phyloP scores from a whole-genome alignment of 2,888 invertebrate species.

The Colletes collaris region DNA sequence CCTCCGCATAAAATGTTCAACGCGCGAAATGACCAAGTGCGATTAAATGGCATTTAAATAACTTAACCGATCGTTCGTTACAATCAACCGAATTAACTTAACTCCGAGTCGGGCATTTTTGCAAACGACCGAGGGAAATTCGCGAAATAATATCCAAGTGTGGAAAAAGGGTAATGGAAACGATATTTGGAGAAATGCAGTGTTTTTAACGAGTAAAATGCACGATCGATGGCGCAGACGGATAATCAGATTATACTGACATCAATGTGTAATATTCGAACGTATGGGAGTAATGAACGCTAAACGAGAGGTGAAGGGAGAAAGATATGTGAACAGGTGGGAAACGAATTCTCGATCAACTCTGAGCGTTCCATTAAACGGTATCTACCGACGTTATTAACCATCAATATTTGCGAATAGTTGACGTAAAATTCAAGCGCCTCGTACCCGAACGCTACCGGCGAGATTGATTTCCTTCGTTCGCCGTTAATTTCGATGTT shows the following conservation, averaged over 20 bases:
- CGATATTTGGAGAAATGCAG: conserved; percentile 21
- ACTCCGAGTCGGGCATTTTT: no score
- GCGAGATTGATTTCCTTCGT: conserved; percentile 43
- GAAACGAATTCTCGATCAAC: conserved; percentile 58
- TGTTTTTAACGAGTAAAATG: conserved; percentile 53
- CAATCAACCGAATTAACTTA: no score
- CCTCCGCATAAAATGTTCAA: no score
- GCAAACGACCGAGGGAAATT: no score
- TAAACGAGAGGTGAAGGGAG: conserved; percentile 55
- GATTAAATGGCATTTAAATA: no score
- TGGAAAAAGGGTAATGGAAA: conserved; percentile 11
- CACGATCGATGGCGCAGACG: conserved; percentile 41
- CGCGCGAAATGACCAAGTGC: no score
- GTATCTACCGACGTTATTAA: conserved; percentile 56
- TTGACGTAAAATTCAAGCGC: conserved; percentile 50
- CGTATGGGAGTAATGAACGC: conserved; percentile 49
- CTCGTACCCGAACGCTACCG: conserved; percentile 12
- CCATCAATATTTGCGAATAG: conserved; percentile 59
- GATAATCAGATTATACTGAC: conserved; percentile 57
- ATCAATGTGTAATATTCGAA: conserved; percentile 53
- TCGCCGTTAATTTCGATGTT: conserved; percentile 41
- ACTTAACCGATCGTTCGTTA: no score
- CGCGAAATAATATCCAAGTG: conserved; percentile 8
- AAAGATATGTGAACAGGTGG: conserved; percentile 46
- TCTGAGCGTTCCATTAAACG: conserved; percentile 54